Percentiles rank a stretch among this genome's conserved stretches.
Evolutionary conservation across 1,140 invertebrate species (phyloP).

Genomic region (Caenorhabditis inopinata): DNA sequence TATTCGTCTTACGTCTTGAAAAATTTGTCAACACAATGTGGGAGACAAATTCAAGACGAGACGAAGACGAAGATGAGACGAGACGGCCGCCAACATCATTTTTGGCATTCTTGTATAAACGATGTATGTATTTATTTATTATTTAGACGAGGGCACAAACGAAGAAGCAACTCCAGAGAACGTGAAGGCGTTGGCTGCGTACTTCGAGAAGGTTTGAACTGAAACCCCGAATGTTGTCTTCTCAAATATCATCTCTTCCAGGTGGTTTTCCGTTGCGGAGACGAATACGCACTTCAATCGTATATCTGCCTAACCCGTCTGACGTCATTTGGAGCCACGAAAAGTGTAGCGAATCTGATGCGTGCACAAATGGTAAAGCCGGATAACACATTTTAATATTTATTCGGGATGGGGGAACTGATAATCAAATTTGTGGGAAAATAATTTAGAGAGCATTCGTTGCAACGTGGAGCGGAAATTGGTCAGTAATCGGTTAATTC

Average conservation of each 20-base stretch:
- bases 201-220: not conserved
- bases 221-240: not conserved
- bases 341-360: not conserved
- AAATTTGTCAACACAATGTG: no score
- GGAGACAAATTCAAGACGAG: no score
- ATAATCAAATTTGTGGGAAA: not conserved
- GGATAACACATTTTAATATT: not conserved
- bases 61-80: no score
- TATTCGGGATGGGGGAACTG: not conserved
- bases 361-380: not conserved
- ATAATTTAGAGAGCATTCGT: not conserved
- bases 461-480: no score
- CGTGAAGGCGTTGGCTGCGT: not conserved
- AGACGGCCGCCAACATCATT: no score
- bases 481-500: conserved; percentile 7
- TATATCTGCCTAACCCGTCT: not conserved
- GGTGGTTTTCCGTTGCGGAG: conserved; percentile 1
- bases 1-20: no score
- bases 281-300: conserved; percentile 13
- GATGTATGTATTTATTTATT: no score
- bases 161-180: not conserved
- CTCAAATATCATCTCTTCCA: not conserved
- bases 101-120: no score
- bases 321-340: not conserved
- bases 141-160: conserved; percentile 2